Base-by-base conservation (phyloP, 2,113 vertebrate species). In the Acrocephalus arundinaceus region DNA sequence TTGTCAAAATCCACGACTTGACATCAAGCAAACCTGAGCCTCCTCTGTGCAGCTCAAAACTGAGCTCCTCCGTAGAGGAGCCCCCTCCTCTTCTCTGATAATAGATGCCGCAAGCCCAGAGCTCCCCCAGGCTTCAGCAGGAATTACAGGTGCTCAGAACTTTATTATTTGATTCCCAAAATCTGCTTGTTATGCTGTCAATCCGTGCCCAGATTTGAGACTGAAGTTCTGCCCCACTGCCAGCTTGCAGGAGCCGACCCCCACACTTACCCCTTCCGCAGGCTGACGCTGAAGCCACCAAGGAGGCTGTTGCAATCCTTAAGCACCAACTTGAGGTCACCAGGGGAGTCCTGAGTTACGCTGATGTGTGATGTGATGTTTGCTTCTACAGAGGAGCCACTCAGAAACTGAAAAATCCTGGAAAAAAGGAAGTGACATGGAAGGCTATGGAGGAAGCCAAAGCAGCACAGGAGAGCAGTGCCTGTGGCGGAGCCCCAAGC, bases 251-350 rank as follows among this genome's bases (percentile, higher is more conserved):
- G 58, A 19, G 13, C 76, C 63, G 73, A 8, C 18, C 54, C 83
- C 10, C 6, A 2, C 3, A 2, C 97, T 86, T 93, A 97, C 97
- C 96, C 75, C 24, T 31, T 91, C 18, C 6, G 54, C 61, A 92
- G 31, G 22, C 7, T 63, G 51, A 92, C 13, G 0, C 7, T 73
- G 55, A 94, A 79, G 70, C 85, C 86, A 0, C 65, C 63, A 0
- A 96, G 68, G n/a, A 96, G 12, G 27, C 85, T 63, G 7, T 10
- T 65, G 88, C 97, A 98, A 9, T 95, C 95, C 80, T 95, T 89
- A 5, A 94, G 14, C 6, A 39, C 62, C 8, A 97, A 1, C 22
- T n/a, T 91, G 62, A 96, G 79, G 70, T 96, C 91, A 3, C 89
- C 57, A 0, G 81, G 74, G 11, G 46, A 70, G 71, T 74, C 91